Conservation (phyloP, 2,888 invertebrate species). For the Cenopis cana region DNA sequence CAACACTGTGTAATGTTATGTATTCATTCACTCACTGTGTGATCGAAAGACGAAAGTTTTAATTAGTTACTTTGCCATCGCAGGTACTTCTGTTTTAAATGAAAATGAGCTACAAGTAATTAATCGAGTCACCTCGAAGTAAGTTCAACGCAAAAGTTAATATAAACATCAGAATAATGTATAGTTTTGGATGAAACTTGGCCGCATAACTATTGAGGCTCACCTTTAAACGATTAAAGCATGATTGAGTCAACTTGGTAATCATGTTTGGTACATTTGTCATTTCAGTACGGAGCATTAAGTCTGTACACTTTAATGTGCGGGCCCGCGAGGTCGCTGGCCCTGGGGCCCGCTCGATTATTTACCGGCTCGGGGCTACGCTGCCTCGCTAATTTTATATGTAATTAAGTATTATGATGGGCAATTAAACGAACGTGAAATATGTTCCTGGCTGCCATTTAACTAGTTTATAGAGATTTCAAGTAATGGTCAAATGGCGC, state of each 20-base stretch:
- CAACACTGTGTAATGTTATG: background rate
- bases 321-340: slow-evolving; percentile 21
- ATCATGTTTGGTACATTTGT: slow-evolving; percentile 33
- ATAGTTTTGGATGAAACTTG: background rate
- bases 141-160: background rate
- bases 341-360: slow-evolving; percentile 12
- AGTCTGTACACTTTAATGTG: slow-evolving; percentile 29
- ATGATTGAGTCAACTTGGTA: slow-evolving; percentile 1
- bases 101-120: background rate
- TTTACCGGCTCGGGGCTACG: slow-evolving; percentile 29
- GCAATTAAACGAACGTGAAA: slow-evolving; percentile 42
- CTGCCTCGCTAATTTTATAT: slow-evolving; percentile 37
- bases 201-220: background rate
- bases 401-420: slow-evolving; percentile 44
- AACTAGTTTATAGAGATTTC: slow-evolving; percentile 33
- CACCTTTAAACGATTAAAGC: background rate
- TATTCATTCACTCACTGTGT: background rate
- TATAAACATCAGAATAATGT: background rate
- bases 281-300: slow-evolving; percentile 35
- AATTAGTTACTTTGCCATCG: background rate
- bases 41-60: background rate
- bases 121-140: background rate
- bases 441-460: slow-evolving; percentile 34
- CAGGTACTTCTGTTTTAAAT: background rate
- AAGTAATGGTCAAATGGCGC: slow-evolving; percentile 2